A percentile compares a stretch with the other conserved stretches of the same genome.
These are phyloP conservation scores for Okamejei kenojei DNA, from an alignment of 2,797 vertebrate species.

Conservation along the genomic window DNA sequence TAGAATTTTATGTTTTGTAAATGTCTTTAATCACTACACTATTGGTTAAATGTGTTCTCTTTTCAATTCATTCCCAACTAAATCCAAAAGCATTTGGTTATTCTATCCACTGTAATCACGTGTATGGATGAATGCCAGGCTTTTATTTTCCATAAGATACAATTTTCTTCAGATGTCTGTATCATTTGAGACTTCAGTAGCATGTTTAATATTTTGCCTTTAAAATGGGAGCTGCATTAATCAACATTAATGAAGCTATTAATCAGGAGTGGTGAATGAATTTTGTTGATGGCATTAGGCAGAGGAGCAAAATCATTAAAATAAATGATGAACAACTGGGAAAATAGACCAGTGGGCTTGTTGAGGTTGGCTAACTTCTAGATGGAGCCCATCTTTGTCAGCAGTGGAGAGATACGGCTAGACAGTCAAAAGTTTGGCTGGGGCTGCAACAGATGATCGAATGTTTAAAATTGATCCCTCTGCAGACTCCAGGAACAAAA, in stretches of 20 bases:
- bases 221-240: slow-evolving; percentile 16
- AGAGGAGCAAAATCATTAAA: background rate
- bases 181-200: background rate
- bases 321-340: background rate
- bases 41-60: background rate
- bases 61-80: background rate
- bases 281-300: background rate
- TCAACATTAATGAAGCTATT: background rate
- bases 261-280: background rate
- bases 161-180: background rate
- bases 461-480: background rate
- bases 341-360: background rate
- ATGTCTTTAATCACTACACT: background rate
- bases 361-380: background rate
- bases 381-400: background rate
- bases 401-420: background rate
- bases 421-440: slow-evolving; percentile 1
- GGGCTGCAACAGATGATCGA: background rate
- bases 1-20: background rate
- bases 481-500: background rate
- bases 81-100: background rate
- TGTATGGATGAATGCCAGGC: background rate
- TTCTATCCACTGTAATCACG: background rate
- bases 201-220: slow-evolving; percentile 18
- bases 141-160: background rate